phyloP scores from a whole-genome alignment of 2,113 vertebrate species.

The Notarius lentiginosus region DNA sequence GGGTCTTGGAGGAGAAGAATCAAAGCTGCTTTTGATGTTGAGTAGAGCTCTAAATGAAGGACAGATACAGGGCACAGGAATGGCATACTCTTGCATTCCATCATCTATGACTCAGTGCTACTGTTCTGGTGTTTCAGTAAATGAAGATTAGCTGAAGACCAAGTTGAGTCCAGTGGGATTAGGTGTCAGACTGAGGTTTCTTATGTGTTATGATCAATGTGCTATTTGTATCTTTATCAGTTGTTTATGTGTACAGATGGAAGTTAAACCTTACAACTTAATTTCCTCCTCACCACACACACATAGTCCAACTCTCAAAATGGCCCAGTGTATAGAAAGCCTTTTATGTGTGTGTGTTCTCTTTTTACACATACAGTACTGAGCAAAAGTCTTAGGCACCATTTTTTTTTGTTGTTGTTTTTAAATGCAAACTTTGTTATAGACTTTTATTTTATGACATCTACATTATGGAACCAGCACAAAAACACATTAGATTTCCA shows the following conservation, averaged over 20 bases:
- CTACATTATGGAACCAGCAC: no score
- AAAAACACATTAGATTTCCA: no score
- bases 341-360: background rate
- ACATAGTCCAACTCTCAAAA: background rate
- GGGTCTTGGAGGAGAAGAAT: slow-evolving; percentile 59
- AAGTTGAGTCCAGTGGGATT: background rate
- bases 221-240: background rate
- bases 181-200: background rate
- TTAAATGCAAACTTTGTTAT: no score
- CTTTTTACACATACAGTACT: no score
- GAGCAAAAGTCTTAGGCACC: no score
- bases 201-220: background rate
- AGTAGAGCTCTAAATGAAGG: slow-evolving; percentile 43
- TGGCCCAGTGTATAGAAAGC: background rate
- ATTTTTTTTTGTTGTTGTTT: no score
- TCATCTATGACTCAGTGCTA: background rate
- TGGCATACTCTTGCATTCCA: background rate
- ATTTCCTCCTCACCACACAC: background rate
- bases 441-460: no score
- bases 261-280: background rate
- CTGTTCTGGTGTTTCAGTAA: background rate
- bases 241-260: background rate
- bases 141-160: background rate
- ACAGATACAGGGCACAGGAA: background rate
- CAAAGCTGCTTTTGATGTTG: slow-evolving; percentile 72